phyloP scores from a whole-genome alignment of 2,888 invertebrate species.

The Phengaris alcon region DNA sequence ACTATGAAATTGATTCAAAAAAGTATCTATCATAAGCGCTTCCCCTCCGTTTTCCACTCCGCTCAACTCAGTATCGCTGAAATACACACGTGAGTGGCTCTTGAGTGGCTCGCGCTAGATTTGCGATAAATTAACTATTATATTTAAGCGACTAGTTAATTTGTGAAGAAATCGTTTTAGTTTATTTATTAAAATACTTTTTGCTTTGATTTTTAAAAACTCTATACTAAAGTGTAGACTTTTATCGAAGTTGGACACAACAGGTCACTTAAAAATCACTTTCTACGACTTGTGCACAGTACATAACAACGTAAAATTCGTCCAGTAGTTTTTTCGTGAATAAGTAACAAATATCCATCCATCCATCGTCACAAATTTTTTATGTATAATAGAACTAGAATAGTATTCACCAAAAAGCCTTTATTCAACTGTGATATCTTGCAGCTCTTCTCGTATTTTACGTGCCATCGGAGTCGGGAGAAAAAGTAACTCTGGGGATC shows the following conservation, averaged over 20 bases:
- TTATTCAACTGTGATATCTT: conserved; percentile 38
- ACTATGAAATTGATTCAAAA: background rate
- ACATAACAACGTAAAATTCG: too few relatives aligned
- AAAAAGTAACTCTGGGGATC: conserved; percentile 92
- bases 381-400: too few relatives aligned
- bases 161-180: background rate
- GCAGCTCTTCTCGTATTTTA: conserved; percentile 90
- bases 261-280: background rate
- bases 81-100: background rate
- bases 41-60: background rate
- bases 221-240: too few relatives aligned
- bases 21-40: background rate
- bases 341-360: too few relatives aligned
- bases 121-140: conserved; percentile 10
- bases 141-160: background rate
- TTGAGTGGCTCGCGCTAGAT: conserved; percentile 1
- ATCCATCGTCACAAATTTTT: too few relatives aligned
- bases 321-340: too few relatives aligned
- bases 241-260: background rate
- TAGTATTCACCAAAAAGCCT: too few relatives aligned
- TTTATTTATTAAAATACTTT: background rate
- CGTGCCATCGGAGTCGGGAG: conserved; percentile 92
- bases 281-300: too few relatives aligned
- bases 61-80: background rate
- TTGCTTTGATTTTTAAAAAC: too few relatives aligned